Conservation (phyloP, 2,113 vertebrate genomes). For the Phoxinus phoxinus region DNA sequence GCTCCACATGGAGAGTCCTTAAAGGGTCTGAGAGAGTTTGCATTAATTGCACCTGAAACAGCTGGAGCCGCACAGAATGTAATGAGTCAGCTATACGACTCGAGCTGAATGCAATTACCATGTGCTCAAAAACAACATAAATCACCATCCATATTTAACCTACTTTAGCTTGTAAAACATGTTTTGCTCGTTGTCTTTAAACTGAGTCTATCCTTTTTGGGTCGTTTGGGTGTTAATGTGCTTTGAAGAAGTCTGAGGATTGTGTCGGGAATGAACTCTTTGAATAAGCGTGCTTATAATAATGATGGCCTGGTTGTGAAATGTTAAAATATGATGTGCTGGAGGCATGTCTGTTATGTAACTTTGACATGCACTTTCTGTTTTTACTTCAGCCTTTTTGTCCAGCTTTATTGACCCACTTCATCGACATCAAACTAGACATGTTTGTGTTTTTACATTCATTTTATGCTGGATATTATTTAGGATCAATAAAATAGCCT, state of each 20-base stretch:
- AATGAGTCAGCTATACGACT: conserved; percentile 62
- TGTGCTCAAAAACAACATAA: conserved; percentile 17
- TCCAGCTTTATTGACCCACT: neutral
- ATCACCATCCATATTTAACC: neutral
- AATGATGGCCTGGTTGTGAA: neutral
- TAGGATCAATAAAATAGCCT: neutral
- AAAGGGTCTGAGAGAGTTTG: conserved; percentile 55
- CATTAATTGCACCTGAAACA: conserved; percentile 65
- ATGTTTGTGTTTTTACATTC: neutral
- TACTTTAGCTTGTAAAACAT: conserved; percentile 5
- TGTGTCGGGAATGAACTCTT: neutral
- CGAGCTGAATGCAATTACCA: conserved; percentile 48
- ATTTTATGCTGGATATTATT: neutral
- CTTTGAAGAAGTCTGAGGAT: conserved; percentile 1
- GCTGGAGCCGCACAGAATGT: conserved; percentile 58
- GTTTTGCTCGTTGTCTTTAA: neutral
- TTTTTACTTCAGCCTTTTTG: neutral
- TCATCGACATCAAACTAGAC: neutral
- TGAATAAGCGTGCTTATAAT: neutral
- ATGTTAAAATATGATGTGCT: neutral
- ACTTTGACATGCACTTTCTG: neutral
- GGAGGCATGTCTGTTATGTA: neutral
- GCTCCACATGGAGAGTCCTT: conserved; percentile 49
- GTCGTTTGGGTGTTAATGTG: neutral
- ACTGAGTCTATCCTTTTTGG: neutral